Evolutionary conservation across 1,140 invertebrate species (phyloP).

Genomic region (Metaphire vulgaris): DNA sequence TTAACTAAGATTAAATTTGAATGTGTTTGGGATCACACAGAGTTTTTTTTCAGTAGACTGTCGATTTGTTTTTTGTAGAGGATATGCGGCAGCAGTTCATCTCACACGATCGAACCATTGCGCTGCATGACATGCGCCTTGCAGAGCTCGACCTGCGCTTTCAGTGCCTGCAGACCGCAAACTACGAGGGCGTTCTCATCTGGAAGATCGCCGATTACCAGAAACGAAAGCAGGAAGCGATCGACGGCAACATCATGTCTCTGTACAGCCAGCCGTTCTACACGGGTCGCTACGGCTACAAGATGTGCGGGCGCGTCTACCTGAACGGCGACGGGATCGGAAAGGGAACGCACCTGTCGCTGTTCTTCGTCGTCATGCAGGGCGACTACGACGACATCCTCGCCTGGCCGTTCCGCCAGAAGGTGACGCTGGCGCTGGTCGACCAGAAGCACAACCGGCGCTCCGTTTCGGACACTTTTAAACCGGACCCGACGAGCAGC

Average conservation of each 20-base stretch:
- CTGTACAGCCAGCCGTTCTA: slow-evolving; percentile 48
- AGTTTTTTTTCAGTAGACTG: too few relatives aligned
- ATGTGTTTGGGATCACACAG: too few relatives aligned
- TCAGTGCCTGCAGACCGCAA: slow-evolving; percentile 12
- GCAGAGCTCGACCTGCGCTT: slow-evolving; percentile 12
- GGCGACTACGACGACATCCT: slow-evolving; percentile 71
- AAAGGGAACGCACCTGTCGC: slow-evolving; percentile 33
- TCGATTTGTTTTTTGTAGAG: too few relatives aligned
- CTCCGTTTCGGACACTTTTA: slow-evolving; percentile 33
- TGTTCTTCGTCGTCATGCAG: slow-evolving; percentile 66
- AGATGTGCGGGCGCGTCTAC: slow-evolving; percentile 71
- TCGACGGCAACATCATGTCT: slow-evolving; percentile 31
- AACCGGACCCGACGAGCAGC: slow-evolving; percentile 41
- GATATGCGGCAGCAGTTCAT: slow-evolving; percentile 5
- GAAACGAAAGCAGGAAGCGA: slow-evolving; percentile 19
- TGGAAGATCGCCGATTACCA: slow-evolving; percentile 18
- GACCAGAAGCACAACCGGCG: slow-evolving; percentile 27
- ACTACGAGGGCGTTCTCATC: slow-evolving; percentile 16
- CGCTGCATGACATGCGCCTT: neutral
- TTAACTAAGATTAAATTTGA: too few relatives aligned
- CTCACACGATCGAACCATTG: neutral
- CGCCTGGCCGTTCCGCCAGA: slow-evolving; percentile 72
- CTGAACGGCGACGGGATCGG: slow-evolving; percentile 59
- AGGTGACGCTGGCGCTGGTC: slow-evolving; percentile 60
- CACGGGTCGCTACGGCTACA: slow-evolving; percentile 56